Base-by-base conservation (phyloP, 2,797 vertebrate species). In the Squalus acanthias region DNA sequence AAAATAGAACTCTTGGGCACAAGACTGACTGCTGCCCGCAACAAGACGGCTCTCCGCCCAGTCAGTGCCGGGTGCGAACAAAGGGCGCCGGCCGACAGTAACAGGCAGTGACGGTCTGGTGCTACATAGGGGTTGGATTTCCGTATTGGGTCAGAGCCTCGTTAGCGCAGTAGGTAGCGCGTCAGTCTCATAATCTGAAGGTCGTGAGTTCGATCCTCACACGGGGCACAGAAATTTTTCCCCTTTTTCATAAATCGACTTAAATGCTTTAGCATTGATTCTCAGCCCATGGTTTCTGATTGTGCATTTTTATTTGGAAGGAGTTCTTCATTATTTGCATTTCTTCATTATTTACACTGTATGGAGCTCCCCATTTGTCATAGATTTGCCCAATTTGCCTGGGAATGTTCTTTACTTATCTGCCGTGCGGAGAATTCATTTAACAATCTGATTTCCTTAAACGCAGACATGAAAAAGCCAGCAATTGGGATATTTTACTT, bases 161-260 rank as follows among this genome's bases (percentile, higher is more conserved):
- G 96, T 97, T 97, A 96, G 97, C 96, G 96, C 96, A 97, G 96
- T 97, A 97, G 96, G 97, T 96, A 96, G 97, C 96, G 96, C 96
- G 96, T 96, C 96, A 96, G 96, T 96, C 96, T 96, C 96, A 96
- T 96, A 96, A 96, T 96, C 96, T 96, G 96, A 96, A 96, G 96
- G 97, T 97, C 96, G 96, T 97, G 96, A 97, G 97, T 97, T 97
- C 96, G 96, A 96, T 96, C 96, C 96, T 97, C 96, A 97, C 97
- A 97, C 96, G 96, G 96, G 96, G 97, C 97, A 97, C 39, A 0
- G 13, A 0, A 0, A 0, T 87, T 96, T 96, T 82, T 70, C 13
- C 1, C 39, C 29, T n/a, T 76, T 79, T n/a, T 39, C 29, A 15
- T 5, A 17, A 20, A 39, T 17, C 15, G 15, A 15, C 15, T 82